phyloP scores from a whole-genome alignment of 2,888 invertebrate genomes.

The Crocallis elinguaria region DNA sequence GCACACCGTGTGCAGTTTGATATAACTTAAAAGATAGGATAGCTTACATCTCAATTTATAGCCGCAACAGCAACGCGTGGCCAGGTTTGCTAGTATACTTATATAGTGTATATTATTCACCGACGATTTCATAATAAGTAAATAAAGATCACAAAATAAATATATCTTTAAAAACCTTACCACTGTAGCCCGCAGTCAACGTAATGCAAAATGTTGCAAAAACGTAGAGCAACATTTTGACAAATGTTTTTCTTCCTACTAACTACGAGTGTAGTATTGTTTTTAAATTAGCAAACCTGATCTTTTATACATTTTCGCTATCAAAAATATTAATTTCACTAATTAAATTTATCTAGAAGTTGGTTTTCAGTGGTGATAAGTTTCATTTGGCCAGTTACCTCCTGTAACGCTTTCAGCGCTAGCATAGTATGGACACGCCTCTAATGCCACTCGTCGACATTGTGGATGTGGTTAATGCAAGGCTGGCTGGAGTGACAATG shows the following conservation, averaged over 20 bases:
- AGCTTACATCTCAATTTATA: too few species aligned
- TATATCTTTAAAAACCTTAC: slow-evolving; percentile 8
- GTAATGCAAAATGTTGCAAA: slow-evolving; percentile 22
- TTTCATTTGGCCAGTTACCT: not conserved
- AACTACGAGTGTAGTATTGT: not conserved
- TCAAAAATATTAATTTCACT: not conserved
- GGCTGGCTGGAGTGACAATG: too few species aligned
- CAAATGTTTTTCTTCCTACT: not conserved
- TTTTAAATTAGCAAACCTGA: not conserved
- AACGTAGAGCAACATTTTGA: slow-evolving; percentile 30
- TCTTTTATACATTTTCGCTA: slow-evolving; percentile 6
- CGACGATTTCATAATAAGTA: too few species aligned
- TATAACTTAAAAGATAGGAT: too few species aligned
- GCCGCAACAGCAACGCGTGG: too few species aligned
- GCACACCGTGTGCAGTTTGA: too few species aligned
- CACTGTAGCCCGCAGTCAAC: slow-evolving; percentile 16
- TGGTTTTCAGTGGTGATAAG: not conserved
- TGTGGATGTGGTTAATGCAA: too few species aligned
- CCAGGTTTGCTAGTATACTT: too few species aligned
- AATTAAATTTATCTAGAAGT: not conserved
- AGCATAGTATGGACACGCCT: not conserved
- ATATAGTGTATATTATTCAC: too few species aligned
- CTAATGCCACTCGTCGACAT: not conserved
- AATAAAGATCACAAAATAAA: not conserved
- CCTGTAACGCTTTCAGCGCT: not conserved